A percentile compares a stretch with the other conserved stretches of the same genome.
Conservation (phyloP, 1,140 invertebrate species). For the Trinorchestia longiramus region DNA sequence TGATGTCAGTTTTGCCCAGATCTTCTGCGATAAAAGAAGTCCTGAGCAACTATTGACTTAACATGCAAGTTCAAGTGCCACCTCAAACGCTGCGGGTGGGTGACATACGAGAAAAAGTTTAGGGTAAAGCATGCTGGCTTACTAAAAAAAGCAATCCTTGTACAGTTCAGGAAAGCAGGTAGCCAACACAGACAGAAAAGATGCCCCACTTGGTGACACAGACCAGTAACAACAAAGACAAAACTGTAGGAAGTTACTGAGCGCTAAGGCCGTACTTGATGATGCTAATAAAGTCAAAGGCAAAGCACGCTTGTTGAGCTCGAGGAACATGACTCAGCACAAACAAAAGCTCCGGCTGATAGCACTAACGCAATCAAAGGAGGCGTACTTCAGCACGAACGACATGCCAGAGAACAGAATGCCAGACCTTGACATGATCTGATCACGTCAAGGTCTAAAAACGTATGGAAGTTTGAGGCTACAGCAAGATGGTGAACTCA, state of each 20-base stretch:
- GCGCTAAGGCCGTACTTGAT: not conserved
- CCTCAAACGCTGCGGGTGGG: not conserved
- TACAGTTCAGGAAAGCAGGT: not conserved
- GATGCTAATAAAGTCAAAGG: not conserved
- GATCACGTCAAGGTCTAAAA: not conserved
- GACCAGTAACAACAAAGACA: not conserved
- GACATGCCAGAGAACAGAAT: not conserved
- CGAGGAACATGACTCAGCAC: not conserved
- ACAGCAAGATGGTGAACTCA: not conserved
- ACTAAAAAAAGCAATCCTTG: not conserved
- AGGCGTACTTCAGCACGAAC: not conserved
- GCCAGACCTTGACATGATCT: too few species aligned
- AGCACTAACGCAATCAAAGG: not conserved
- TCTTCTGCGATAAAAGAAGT: constrained; percentile 26
- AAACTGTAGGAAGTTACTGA: not conserved
- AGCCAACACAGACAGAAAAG: not conserved
- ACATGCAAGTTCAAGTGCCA: constrained; percentile 3
- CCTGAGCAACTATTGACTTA: constrained; percentile 1
- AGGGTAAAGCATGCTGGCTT: not conserved
- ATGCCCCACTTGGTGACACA: not conserved
- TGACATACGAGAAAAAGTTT: not conserved
- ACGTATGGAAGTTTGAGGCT: not conserved
- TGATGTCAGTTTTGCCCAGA: constrained; percentile 40
- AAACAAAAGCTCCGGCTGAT: not conserved
- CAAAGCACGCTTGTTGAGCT: not conserved